Base-by-base conservation (phyloP, 2,888 invertebrate genomes). In the Liodrosophila aerea region DNA sequence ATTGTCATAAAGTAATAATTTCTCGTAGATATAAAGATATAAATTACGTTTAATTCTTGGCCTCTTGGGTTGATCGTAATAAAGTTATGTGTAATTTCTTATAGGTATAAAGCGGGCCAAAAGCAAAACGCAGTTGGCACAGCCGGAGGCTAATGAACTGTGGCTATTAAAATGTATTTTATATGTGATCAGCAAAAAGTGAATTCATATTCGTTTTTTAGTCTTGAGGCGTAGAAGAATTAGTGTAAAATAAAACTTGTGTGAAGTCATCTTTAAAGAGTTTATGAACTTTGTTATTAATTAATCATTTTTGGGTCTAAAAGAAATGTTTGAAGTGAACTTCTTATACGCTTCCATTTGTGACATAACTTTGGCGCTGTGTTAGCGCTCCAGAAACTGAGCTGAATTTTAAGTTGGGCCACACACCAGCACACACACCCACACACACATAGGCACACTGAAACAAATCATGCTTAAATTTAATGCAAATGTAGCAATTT, bases 401-500 rank as follows among this genome's bases (percentile, higher is more conserved):
- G 34, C 15, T 43, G 67, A 68, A 69, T 69, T 50, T 64, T 54
- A 69, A 68, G 63, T 68, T 63, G 39, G 46, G 41, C 62, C 31
- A 53, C 45, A 11, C 47, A 27, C 29, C 29, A 16, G 29, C 15
- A 13, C 34, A 27, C 30, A 43, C 47, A 15, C 30, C 12, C 13
- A 22, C 29, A 40, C 49, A 45, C 40, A 15, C 34, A 7, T 22
- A 13, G 9, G 7, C 11, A 51, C 41, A 61, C 45, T 34, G 29
- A 11, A 40, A 39, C 52, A 58, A 71, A 63, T 67, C 70, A 64
- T 61, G 75, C 54, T 58, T 45, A 61, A 67, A 71, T 59, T 57
- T 57, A 70, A 64, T 73, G 77, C 71, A 82, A 83, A 71, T 77
- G 63, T 61, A 56, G 76, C 64, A 44, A 62, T 76, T 82, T 63